phyloP scores from a whole-genome alignment of 2,888 invertebrate genomes.

The Acleris holmiana region DNA sequence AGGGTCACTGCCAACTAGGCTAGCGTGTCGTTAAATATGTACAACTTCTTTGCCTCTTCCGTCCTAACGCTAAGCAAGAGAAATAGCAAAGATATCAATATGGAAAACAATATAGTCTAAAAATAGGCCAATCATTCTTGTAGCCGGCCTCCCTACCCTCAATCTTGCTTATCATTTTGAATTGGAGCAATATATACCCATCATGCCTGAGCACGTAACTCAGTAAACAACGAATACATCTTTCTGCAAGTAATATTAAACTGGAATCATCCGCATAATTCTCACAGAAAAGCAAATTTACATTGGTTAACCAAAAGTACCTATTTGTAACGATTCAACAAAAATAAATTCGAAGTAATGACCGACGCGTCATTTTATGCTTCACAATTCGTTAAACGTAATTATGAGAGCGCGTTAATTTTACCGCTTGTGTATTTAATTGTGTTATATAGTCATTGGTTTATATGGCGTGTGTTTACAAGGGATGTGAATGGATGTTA shows the following conservation, averaged over 20 bases:
- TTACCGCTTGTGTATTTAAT: slow-evolving; percentile 28
- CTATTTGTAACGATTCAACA: slow-evolving; percentile 25
- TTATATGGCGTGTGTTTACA: not conserved
- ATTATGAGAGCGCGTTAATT: slow-evolving; percentile 38
- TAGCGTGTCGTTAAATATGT: no score
- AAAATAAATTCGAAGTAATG: slow-evolving; percentile 34
- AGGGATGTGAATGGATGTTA: not conserved
- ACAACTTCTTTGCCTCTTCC: no score
- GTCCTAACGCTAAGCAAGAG: no score
- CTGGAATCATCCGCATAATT: not conserved
- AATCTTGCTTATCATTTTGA: no score
- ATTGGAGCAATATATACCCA: no score
- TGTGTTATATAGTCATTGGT: slow-evolving; percentile 10
- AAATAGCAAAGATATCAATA: no score
- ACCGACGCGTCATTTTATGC: slow-evolving; percentile 33
- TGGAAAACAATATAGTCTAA: no score
- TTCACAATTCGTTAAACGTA: slow-evolving; percentile 38
- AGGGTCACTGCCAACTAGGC: no score
- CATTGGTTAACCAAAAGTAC: slow-evolving; percentile 29
- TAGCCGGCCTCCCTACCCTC: no score
- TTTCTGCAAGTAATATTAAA: not conserved
- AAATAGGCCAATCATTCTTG: no score
- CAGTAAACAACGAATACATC: no score
- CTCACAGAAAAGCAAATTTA: slow-evolving; percentile 1
- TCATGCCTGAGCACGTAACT: no score